Conservation (phyloP, 2,113 vertebrate genomes). For the Syngnathoides biaculeatus region DNA sequence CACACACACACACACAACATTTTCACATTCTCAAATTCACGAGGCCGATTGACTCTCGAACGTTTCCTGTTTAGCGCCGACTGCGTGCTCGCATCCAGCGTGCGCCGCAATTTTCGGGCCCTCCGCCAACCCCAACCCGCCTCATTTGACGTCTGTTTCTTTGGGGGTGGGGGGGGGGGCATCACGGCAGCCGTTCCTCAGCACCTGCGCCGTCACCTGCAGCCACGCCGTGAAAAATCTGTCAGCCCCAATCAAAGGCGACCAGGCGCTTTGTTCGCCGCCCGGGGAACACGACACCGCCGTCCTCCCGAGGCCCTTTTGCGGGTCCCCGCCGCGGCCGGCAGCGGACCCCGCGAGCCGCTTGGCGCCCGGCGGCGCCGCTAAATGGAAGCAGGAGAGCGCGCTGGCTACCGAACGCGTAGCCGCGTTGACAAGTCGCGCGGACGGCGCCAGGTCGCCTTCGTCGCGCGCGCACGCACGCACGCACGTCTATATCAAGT, state of each 20-base stretch:
- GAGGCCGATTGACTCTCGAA: background rate
- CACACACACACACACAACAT: no score
- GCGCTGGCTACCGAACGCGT: constrained; percentile 66
- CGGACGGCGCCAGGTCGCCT: constrained; percentile 62
- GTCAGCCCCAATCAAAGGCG: constrained; percentile 63
- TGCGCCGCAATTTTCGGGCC: constrained; percentile 42
- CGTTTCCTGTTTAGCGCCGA: background rate
- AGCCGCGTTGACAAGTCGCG: constrained; percentile 72
- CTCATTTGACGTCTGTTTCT: constrained; percentile 17
- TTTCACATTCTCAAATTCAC: background rate
- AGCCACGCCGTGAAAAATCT: constrained; percentile 51
- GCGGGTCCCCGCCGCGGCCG: constrained; percentile 42
- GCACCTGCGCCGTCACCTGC: constrained; percentile 61
- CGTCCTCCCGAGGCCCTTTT: constrained; percentile 64
- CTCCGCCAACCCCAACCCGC: constrained; percentile 52
- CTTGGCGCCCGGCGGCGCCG: constrained; percentile 67
- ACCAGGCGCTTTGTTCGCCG: constrained; percentile 36
- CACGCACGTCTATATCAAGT: constrained; percentile 63
- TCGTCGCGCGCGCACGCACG: constrained; percentile 62
- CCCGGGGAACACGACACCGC: constrained; percentile 58
- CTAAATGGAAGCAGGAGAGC: constrained; percentile 77
- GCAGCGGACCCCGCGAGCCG: constrained; percentile 52
- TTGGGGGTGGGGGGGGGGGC: constrained; percentile 24
- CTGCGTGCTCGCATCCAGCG: background rate
- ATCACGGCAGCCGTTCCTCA: constrained; percentile 44